Evolutionary conservation across 1,140 invertebrate genomes (phyloP), one percentile per base, ranked within the genome.

Genomic region (Drosophila pruinosa): DNA sequence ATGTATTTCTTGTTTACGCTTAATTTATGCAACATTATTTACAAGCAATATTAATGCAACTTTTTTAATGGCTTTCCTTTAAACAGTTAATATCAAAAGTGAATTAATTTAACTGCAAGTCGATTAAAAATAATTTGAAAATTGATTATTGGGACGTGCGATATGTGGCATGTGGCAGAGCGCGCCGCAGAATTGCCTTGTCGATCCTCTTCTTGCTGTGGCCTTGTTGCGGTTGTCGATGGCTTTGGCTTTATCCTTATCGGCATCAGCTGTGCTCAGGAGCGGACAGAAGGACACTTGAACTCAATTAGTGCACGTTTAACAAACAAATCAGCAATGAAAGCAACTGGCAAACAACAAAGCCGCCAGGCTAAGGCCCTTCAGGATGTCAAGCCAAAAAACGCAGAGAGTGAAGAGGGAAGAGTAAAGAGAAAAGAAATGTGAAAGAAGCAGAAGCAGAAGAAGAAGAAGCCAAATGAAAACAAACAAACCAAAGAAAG

Each of bases 301-400:
- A 86, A 65, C 80, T 86, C 80, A 86, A 86, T 86, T 86, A 86
- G 74, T 75, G 77, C 81, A 65, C 82, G 77, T 70, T 85, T 64
- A 76, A 71, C 70, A 62, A 78, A 75, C 75, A 75, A 83, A 78
- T 75, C 78, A 72, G 57, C 57, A 45, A 76, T 75, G 61, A 80
- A 69, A 63, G 21, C 72, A 53, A 36, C 21, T 48, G 26, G 45
- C 47, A 56, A 8, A 31, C 45, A 62, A 65, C 61, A 58, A 72
- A 72, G 53, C 39, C 43, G 43, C 39, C 57, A 22, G 45, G 28
- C 38, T 7, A 21, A 8, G 26, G 61, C 67, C 61, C 82, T 86
- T 78, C 43, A 88, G 83, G 82, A 88, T 86, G 82, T 86, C 82
- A 86, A 70, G 31, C 75, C 64, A 63, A 63, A 70, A 34, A 45